Percentiles rank a stretch among this genome's conserved stretches.
Conservation (phyloP, 2,888 invertebrate species). For the Philopedon plagiatum region DNA sequence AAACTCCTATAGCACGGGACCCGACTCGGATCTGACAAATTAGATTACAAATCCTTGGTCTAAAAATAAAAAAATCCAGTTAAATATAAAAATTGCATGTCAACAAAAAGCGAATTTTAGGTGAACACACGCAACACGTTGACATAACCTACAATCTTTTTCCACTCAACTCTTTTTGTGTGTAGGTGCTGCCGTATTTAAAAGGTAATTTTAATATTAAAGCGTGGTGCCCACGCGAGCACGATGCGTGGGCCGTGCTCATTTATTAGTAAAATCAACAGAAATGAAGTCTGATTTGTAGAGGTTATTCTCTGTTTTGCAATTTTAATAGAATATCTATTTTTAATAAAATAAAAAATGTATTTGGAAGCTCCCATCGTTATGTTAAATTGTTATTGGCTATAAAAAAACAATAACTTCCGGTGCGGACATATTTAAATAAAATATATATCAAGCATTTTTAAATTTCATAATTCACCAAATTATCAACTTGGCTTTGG, state of each 20-base stretch:
- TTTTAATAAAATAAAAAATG: background rate
- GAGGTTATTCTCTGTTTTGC: background rate
- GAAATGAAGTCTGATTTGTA: constrained; percentile 15
- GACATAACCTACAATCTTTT: constrained; percentile 25
- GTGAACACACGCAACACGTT: background rate
- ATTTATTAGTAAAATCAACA: constrained; percentile 38
- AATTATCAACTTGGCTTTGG: no score
- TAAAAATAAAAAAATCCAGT: background rate
- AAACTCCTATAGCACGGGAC: no score
- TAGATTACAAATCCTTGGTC: no score
- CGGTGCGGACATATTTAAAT: no score
- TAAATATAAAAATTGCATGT: background rate
- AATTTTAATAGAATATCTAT: background rate
- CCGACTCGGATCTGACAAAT: no score
- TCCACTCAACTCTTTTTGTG: constrained; percentile 26
- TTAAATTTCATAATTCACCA: no score
- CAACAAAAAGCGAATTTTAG: background rate
- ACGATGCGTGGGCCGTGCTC: constrained; percentile 33
- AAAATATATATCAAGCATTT: no score
- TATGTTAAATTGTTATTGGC: no score
- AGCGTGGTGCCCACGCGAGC: constrained; percentile 37
- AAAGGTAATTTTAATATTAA: constrained; percentile 50
- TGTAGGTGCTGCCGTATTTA: constrained; percentile 44
- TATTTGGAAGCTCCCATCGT: no score
- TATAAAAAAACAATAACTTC: no score